A percentile compares a stretch with the other conserved stretches of the same genome.
phyloP scores from a whole-genome alignment of 1,140 invertebrate species.

The Phenacoccus solenopsis region DNA sequence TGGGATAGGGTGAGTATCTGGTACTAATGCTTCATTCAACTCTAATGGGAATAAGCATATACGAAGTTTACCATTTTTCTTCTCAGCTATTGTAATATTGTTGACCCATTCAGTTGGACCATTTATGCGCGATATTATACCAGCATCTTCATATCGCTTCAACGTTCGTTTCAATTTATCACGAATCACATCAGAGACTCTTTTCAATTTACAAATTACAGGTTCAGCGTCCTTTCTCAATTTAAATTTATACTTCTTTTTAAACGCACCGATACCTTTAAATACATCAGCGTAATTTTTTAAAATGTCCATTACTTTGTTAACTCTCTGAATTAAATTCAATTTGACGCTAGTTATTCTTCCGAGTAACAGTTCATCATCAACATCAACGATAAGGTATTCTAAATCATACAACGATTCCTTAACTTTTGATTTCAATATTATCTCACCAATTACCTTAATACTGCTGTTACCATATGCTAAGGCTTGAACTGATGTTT shows the following conservation, averaged over 20 bases:
- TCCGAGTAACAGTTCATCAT: slow-evolving; percentile 11
- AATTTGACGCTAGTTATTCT: slow-evolving; percentile 18
- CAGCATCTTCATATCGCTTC: slow-evolving; percentile 23
- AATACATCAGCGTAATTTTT: slow-evolving; percentile 20
- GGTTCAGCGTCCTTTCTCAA: slow-evolving; percentile 24
- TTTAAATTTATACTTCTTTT: slow-evolving; percentile 20
- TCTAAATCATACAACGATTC: too few relatives aligned
- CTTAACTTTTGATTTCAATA: too few relatives aligned
- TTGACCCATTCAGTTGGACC: slow-evolving; percentile 29
- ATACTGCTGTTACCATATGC: too few relatives aligned
- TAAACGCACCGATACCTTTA: slow-evolving; percentile 22
- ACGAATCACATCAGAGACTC: slow-evolving; percentile 24
- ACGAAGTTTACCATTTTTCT: slow-evolving; percentile 30
- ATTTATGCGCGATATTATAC: slow-evolving; percentile 22
- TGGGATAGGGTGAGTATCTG: slow-evolving; percentile 21
- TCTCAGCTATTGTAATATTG: slow-evolving; percentile 32
- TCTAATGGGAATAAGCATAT: slow-evolving; percentile 33
- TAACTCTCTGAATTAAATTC: neutral
- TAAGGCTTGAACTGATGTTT: too few relatives aligned
- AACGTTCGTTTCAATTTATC: slow-evolving; percentile 25
- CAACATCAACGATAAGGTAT: too few relatives aligned
- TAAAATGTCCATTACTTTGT: slow-evolving; percentile 4
- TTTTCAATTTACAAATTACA: slow-evolving; percentile 23
- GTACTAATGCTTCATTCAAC: slow-evolving; percentile 22
- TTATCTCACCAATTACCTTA: too few relatives aligned